These are phyloP conservation scores for Brachyptera risi DNA, from an alignment of 2,888 invertebrate genomes.

Conservation along the genomic window DNA sequence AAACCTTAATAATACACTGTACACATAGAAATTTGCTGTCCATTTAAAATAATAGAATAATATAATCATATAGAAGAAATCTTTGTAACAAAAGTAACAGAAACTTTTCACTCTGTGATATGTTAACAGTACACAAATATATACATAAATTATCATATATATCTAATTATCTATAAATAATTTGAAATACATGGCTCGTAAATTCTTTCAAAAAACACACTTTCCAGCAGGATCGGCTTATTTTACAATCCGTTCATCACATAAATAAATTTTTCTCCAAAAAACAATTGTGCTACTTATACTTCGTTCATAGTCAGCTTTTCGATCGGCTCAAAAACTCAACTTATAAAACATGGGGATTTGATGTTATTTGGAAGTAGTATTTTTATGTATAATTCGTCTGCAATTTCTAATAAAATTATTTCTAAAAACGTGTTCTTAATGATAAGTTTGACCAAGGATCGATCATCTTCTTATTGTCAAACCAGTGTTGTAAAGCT, in stretches of 20 bases:
- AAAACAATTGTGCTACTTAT: constrained; percentile 25
- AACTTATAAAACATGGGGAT: constrained; percentile 29
- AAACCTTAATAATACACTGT: constrained; percentile 8
- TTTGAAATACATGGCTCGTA: not conserved
- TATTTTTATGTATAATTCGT: not conserved
- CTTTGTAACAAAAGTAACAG: not conserved
- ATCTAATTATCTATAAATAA: constrained; percentile 5
- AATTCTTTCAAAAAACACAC: constrained; percentile 30
- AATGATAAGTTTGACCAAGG: not conserved
- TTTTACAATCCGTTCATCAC: constrained; percentile 21
- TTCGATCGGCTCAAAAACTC: constrained; percentile 30
- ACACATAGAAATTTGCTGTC: not conserved
- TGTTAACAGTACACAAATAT: constrained; percentile 1
- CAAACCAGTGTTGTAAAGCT: not conserved
- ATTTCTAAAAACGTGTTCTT: not conserved
- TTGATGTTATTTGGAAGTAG: not conserved
- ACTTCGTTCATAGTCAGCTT: constrained; percentile 24
- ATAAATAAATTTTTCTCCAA: no score
- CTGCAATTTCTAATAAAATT: not conserved
- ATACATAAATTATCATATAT: not conserved
- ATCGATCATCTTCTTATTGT: not conserved
- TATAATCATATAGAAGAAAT: not conserved
- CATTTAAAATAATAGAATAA: not conserved
- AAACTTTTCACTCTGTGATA: not conserved
- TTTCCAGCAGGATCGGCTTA: constrained; percentile 14